These are phyloP conservation scores for Delphinus delphis DNA, from an alignment of 2,113 vertebrate genomes.

Conservation along the genomic window DNA sequence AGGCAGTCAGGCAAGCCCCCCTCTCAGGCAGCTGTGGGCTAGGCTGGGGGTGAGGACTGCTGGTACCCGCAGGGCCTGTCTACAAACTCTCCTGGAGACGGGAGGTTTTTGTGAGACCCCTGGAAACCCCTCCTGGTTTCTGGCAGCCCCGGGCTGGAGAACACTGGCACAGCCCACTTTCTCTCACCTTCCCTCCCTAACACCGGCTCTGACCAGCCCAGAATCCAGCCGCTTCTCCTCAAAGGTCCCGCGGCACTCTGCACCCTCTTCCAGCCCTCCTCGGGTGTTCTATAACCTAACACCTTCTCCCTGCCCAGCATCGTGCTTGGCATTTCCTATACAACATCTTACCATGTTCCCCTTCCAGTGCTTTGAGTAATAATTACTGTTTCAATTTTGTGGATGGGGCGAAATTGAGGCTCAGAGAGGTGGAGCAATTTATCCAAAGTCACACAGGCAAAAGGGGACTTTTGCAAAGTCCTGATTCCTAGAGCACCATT, in stretches of 20 bases:
- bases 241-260: fast-evolving
- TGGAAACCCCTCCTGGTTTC: not conserved
- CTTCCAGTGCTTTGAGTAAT: not conserved
- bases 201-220: not conserved
- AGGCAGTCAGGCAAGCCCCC: slow-evolving; percentile 83
- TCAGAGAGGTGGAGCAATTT: not conserved
- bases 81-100: not conserved
- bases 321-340: not conserved
- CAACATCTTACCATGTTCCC: not conserved
- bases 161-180: not conserved
- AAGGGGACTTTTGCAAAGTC: not conserved
- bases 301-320: not conserved
- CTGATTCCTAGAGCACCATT: not conserved
- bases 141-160: not conserved
- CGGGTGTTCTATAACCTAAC: not conserved
- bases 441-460: not conserved
- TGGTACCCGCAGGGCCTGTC: not conserved
- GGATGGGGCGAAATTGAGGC: not conserved
- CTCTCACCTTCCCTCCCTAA: not conserved
- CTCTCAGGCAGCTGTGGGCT: slow-evolving; percentile 73
- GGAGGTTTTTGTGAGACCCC: not conserved
- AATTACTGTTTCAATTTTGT: not conserved
- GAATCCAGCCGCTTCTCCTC: not conserved
- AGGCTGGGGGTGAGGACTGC: slow-evolving; percentile 34
- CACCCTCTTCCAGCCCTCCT: not conserved